Evolutionary conservation across 2,797 vertebrate genomes (phyloP).

Genomic region (Sebastes itinus): DNA sequence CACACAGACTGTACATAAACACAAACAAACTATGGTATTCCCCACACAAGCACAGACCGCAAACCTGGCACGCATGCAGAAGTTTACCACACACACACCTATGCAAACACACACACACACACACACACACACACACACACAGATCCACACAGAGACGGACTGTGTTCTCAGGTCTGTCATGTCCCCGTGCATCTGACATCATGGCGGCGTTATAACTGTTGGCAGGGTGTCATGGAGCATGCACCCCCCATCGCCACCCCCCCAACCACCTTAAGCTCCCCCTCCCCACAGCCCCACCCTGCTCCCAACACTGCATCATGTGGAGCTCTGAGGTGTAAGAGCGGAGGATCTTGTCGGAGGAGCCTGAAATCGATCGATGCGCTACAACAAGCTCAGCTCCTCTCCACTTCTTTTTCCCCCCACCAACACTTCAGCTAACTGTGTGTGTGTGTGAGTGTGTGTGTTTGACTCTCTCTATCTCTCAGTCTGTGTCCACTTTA

Average conservation of each 20-base stretch:
- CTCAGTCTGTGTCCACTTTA: constrained; percentile 60
- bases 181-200: constrained; percentile 79
- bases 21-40: constrained; percentile 22
- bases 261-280: constrained; percentile 13
- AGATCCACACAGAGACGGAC: constrained; percentile 28
- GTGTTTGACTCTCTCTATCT: constrained; percentile 17
- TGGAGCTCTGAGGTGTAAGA: constrained; percentile 68
- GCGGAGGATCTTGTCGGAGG: constrained; percentile 68
- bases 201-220: constrained; percentile 79
- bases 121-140: background rate
- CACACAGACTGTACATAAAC: constrained; percentile 14
- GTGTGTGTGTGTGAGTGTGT: constrained; percentile 2
- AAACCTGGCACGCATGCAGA: constrained; percentile 2
- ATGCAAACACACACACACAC: constrained; percentile 9
- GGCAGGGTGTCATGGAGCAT: constrained; percentile 71
- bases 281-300: background rate
- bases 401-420: constrained; percentile 7
- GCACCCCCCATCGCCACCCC: background rate
- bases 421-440: constrained; percentile 30
- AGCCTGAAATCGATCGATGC: constrained; percentile 76
- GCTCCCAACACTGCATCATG: constrained; percentile 61
- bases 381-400: constrained; percentile 43
- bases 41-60: constrained; percentile 3
- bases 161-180: constrained; percentile 58
- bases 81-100: constrained; percentile 17